Evolutionary conservation across 2,797 vertebrate genomes (phyloP), one percentile per base, ranked within the genome.

Genomic region (Hephaestus fuliginosus): DNA sequence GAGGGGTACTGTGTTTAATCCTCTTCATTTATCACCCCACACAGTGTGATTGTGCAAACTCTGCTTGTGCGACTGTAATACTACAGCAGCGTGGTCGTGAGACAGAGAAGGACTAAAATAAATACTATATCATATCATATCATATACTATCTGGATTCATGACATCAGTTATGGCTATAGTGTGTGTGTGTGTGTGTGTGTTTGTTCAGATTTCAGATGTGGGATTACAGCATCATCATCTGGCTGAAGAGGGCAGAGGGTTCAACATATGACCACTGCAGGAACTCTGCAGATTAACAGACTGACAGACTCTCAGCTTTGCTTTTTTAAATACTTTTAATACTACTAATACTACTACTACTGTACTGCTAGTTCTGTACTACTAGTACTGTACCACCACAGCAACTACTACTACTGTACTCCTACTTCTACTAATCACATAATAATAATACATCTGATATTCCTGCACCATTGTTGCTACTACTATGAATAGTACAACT

Each of bases 201-300:
- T 11, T 36, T 51, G 18, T 75, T 22, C 25, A 61, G 22, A 43
- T 51, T 65, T 56, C 52, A 58, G 15, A 71, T 53, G 70, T 62
- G 49, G 70, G 86, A 88, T 85, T 82, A 87, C 36, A 74, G 66
- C 80, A 77, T 76, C 79, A 79, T 82, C 76, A 87, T 88, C 84
- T 72, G 62, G 36, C 41, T 82, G 68, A 76, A 88, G 49, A 78
- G 78, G 78, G 33, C 68, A 78, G 48, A 51, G 58, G 46, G 74
- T 79, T 71, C 52, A 82, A 70, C 86, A 76, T 86, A 67, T 82
- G 82, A 88, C 61, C 72, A 33, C 63, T 52, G 78, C 57, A 67
- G 67, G 58, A 53, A 55, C 62, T 74, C 66, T 46, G 18, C 48
- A 88, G 89, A 92, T 89, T 91, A 87, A 87, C 70, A 48, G 66